These are phyloP conservation scores for Sitodiplosis mosellana DNA, from an alignment of 1,140 invertebrate species.

Conservation along the genomic window DNA sequence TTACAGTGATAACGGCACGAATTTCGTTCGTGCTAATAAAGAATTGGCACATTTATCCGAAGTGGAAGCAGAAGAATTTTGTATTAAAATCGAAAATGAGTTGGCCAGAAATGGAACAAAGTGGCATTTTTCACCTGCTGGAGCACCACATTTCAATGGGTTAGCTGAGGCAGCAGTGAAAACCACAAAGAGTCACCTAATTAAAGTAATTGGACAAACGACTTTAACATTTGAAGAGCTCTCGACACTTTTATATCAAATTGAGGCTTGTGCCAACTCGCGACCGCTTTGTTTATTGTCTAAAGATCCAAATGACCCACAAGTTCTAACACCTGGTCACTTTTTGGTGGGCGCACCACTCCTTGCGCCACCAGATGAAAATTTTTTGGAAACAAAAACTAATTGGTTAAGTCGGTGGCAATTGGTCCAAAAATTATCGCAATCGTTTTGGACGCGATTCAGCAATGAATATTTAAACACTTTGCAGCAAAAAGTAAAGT, in stretches of 20 bases:
- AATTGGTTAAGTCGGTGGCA: constrained; percentile 6
- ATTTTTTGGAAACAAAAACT: constrained; percentile 7
- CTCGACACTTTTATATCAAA: constrained; percentile 10
- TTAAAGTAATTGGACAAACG: constrained; percentile 7
- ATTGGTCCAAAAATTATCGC: constrained; percentile 5
- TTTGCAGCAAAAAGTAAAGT: constrained; percentile 9
- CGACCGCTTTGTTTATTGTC: constrained; percentile 5
- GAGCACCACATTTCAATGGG: background rate
- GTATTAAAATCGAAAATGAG: background rate
- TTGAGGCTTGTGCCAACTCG: constrained; percentile 15
- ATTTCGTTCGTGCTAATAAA: constrained; percentile 18
- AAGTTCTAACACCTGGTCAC: constrained; percentile 8
- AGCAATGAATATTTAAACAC: constrained; percentile 9
- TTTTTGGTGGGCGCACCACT: constrained; percentile 8
- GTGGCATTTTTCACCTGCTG: constrained; percentile 7
- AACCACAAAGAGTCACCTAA: background rate
- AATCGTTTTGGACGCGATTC: constrained; percentile 10
- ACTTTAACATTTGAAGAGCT: constrained; percentile 14
- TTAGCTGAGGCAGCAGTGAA: background rate
- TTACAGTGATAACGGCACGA: constrained; percentile 21
- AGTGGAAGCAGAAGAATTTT: background rate
- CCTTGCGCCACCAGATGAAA: constrained; percentile 4
- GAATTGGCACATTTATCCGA: constrained; percentile 4
- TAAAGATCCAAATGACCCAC: background rate
- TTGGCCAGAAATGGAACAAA: background rate